These are phyloP conservation scores for Turdus rufiventris DNA, from an alignment of 2,113 vertebrate genomes.

Conservation along the genomic window DNA sequence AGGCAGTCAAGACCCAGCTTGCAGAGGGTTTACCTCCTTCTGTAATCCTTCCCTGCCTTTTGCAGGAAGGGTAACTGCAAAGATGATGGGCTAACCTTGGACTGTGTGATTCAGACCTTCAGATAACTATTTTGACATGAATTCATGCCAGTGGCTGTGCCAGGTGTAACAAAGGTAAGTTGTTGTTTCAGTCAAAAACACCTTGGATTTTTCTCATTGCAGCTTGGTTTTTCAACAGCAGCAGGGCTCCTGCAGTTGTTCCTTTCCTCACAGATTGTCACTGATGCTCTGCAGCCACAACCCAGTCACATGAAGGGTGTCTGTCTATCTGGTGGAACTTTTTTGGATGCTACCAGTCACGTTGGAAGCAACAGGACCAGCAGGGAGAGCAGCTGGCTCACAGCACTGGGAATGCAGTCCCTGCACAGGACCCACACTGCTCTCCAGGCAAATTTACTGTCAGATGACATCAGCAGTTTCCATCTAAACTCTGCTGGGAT, in stretches of 20 bases:
- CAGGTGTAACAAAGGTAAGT: not conserved
- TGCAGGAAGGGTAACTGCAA: not conserved
- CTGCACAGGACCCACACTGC: fast-evolving
- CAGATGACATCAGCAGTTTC: not conserved
- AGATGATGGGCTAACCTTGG: not conserved
- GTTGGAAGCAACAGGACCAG: not conserved
- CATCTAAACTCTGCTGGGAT: not conserved
- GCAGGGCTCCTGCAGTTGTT: fast-evolving
- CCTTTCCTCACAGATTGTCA: not conserved
- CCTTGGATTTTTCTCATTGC: not conserved
- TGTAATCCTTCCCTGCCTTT: not conserved
- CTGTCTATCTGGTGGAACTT: fast-evolving
- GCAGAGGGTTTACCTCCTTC: not conserved
- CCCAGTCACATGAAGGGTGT: fast-evolving
- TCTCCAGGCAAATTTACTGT: not conserved
- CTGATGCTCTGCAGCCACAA: not conserved
- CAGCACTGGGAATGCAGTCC: fast-evolving
- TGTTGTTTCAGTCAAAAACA: not conserved
- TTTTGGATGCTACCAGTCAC: fast-evolving
- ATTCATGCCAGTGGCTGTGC: fast-evolving
- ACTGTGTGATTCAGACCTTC: not conserved
- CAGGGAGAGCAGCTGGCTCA: fast-evolving
- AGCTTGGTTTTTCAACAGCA: fast-evolving
- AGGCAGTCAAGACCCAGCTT: not conserved
- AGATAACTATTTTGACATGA: not conserved